phyloP scores from a whole-genome alignment of 2,797 vertebrate genomes.

The Euphonia xanthogaster region DNA sequence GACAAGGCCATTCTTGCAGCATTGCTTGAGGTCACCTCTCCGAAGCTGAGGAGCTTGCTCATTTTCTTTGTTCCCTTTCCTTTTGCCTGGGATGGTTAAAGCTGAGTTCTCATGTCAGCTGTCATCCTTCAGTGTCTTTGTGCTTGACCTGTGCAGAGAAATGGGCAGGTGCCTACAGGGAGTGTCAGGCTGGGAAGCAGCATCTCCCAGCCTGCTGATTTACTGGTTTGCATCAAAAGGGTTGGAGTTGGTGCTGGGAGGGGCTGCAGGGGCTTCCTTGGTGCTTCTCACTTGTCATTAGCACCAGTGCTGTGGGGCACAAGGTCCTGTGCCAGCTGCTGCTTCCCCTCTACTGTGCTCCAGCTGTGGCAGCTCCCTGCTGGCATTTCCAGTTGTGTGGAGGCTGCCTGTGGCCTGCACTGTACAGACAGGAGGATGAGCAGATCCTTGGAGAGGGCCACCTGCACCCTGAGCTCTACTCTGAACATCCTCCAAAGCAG shows the following conservation, averaged over 20 bases:
- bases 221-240: background rate
- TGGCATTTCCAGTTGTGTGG: rapidly evolving
- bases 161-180: rapidly evolving
- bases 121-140: background rate
- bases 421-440: rapidly evolving
- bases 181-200: background rate
- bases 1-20: background rate
- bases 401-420: rapidly evolving
- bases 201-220: background rate
- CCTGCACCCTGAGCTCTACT: background rate
- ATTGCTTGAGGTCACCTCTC: background rate
- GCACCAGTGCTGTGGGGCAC: background rate
- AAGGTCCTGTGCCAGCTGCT: background rate
- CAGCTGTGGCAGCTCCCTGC: background rate
- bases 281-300: background rate
- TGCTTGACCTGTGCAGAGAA: background rate
- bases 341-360: background rate
- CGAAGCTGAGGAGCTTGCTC: background rate
- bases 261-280: background rate
- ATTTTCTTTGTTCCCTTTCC: background rate
- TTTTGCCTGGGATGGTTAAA: background rate
- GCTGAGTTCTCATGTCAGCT: background rate
- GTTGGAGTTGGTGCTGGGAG: background rate
- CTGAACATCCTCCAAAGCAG: background rate
- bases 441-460: background rate